Evolutionary conservation across 92 coral and sea anemone species (phyloP).

Genomic region (Actinernus sp.): DNA sequence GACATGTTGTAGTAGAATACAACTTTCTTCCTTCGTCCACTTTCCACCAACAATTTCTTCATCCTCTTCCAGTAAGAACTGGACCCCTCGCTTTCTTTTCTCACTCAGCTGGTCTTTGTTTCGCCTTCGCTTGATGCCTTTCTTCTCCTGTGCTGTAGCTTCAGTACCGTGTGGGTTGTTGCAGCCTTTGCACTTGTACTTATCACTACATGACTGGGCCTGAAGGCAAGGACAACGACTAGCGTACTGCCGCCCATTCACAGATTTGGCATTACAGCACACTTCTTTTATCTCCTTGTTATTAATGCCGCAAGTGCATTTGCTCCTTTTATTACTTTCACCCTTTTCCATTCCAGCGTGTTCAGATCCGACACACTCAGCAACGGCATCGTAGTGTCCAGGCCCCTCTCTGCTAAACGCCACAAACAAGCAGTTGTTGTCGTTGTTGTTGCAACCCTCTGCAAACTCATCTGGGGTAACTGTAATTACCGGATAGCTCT

Average conservation of each 20-base stretch:
- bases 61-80: slow-evolving; percentile 17
- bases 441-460: neutral
- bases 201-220: slow-evolving; percentile 1
- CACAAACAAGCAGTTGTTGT: slow-evolving; percentile 5
- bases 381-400: slow-evolving; percentile 51
- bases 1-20: slow-evolving; percentile 34
- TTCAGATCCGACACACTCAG: neutral
- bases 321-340: neutral
- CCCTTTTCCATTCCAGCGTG: neutral
- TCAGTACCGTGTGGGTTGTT: slow-evolving; percentile 23
- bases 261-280: slow-evolving; percentile 8
- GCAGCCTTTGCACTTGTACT: slow-evolving; percentile 44
- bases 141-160: neutral
- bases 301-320: slow-evolving; percentile 48
- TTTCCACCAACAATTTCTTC: slow-evolving; percentile 16
- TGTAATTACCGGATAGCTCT: slow-evolving; percentile 31
- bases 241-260: slow-evolving; percentile 21
- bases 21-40: slow-evolving; percentile 51
- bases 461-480: slow-evolving; percentile 25
- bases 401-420: slow-evolving; percentile 44
- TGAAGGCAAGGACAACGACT: slow-evolving; percentile 44
- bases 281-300: slow-evolving; percentile 10
- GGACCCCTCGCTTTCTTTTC: slow-evolving; percentile 17
- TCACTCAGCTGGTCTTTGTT: slow-evolving; percentile 19
- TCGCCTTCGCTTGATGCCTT: slow-evolving; percentile 4